These are phyloP conservation scores for Trogon melanurus DNA, from an alignment of 2,113 vertebrate genomes.

Conservation along the genomic window DNA sequence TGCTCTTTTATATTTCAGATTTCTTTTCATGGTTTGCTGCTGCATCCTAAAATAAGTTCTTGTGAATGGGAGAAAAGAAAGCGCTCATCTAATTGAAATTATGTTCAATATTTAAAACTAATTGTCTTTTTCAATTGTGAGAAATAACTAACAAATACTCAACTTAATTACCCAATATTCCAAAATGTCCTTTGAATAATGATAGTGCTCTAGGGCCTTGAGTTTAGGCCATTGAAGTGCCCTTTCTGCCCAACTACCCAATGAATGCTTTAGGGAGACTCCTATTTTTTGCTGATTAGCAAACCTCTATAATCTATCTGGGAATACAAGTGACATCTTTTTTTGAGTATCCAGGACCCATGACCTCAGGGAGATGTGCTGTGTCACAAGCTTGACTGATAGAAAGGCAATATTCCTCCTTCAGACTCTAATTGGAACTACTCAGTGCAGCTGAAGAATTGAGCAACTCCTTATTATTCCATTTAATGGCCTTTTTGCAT, in stretches of 20 bases:
- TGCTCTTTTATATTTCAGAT: not conserved
- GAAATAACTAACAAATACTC: constrained; percentile 56
- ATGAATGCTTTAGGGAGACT: constrained; percentile 43
- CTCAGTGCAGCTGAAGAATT: constrained; percentile 59
- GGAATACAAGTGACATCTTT: constrained; percentile 65
- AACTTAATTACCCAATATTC: constrained; percentile 64
- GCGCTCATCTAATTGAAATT: not conserved
- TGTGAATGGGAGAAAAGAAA: not conserved
- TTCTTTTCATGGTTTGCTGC: not conserved
- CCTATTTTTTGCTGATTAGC: constrained; percentile 58
- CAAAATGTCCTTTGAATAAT: constrained; percentile 68
- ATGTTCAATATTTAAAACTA: constrained; percentile 59
- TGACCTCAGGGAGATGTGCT: constrained; percentile 67
- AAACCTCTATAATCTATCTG: constrained; percentile 66
- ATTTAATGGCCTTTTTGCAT: constrained; percentile 64
- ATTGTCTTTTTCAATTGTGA: constrained; percentile 16
- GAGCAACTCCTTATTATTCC: constrained; percentile 68
- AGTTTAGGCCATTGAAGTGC: constrained; percentile 63
- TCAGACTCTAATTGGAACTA: constrained; percentile 74
- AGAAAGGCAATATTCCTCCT: constrained; percentile 68
- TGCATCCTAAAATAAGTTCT: not conserved
- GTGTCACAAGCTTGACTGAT: constrained; percentile 72
- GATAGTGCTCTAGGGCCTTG: not conserved
- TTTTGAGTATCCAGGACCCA: constrained; percentile 57
- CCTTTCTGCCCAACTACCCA: constrained; percentile 57